phyloP scores from a whole-genome alignment of 2,113 vertebrate genomes.

The Regulus satrapa region DNA sequence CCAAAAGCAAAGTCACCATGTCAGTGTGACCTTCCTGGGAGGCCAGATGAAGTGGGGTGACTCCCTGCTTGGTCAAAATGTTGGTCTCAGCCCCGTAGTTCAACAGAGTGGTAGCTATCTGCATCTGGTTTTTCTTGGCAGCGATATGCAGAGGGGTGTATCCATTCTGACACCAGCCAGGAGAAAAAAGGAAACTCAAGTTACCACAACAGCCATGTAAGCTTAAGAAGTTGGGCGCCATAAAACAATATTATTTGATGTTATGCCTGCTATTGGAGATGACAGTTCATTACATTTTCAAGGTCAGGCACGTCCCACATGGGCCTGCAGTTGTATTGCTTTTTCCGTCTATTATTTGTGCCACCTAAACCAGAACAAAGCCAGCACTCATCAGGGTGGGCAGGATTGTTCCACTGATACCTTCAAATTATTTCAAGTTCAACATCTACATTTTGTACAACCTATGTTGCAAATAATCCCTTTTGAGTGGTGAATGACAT shows the following conservation, averaged over 20 bases:
- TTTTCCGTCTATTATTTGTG: background rate
- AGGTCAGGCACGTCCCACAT: background rate
- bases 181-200: background rate
- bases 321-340: background rate
- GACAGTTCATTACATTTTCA: background rate
- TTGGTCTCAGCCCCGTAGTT: constrained; percentile 88
- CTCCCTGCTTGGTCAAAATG: constrained; percentile 91
- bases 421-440: rapidly evolving
- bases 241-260: background rate
- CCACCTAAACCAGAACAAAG: background rate
- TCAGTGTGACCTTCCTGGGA: constrained; percentile 92
- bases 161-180: constrained; percentile 81
- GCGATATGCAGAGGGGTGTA: constrained; percentile 92
- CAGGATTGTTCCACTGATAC: background rate
- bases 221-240: background rate
- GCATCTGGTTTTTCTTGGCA: constrained; percentile 98
- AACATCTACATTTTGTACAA: background rate
- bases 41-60: constrained; percentile 91
- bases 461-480: background rate
- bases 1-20: constrained; percentile 87
- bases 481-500: background rate
- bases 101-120: constrained; percentile 88
- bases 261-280: background rate
- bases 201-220: background rate
- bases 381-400: background rate